phyloP scores from a whole-genome alignment of 2,888 invertebrate species.

The Chirona hameri region DNA sequence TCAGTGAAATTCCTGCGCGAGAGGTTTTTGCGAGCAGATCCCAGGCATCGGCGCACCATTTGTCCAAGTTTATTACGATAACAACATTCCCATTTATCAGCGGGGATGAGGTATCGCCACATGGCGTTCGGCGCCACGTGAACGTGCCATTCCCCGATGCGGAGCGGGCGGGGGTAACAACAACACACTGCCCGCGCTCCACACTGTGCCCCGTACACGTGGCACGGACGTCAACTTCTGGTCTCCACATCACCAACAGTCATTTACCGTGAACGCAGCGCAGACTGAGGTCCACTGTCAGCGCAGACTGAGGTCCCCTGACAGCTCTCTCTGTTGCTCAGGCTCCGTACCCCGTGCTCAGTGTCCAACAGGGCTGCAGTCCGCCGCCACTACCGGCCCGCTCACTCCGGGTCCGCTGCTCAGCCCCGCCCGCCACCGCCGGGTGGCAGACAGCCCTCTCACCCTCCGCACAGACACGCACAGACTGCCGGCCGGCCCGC shows the following conservation, averaged over 20 bases:
- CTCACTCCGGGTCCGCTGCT: background rate
- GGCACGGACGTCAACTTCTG: too few species aligned
- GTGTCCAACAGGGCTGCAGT: background rate
- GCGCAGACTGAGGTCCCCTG: background rate
- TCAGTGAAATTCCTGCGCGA: background rate
- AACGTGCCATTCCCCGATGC: background rate
- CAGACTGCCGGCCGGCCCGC: background rate
- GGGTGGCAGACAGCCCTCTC: background rate
- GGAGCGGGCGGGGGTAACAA: background rate
- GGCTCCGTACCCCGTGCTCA: background rate
- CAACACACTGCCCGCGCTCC: too few species aligned
- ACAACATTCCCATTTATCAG: slow-evolving; percentile 4
- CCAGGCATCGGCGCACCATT: background rate
- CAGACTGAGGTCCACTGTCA: background rate
- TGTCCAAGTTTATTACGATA: slow-evolving; percentile 1
- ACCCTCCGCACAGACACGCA: background rate
- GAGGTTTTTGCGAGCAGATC: background rate
- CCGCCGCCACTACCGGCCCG: background rate
- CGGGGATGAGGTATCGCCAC: background rate
- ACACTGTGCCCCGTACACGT: too few species aligned
- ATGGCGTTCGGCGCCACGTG: background rate
- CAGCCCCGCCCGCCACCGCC: too few species aligned
- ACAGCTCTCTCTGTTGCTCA: background rate
- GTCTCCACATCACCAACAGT: too few species aligned
- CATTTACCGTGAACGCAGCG: background rate